Conservation (phyloP, 2,113 vertebrate genomes). For the Upupa epops region DNA sequence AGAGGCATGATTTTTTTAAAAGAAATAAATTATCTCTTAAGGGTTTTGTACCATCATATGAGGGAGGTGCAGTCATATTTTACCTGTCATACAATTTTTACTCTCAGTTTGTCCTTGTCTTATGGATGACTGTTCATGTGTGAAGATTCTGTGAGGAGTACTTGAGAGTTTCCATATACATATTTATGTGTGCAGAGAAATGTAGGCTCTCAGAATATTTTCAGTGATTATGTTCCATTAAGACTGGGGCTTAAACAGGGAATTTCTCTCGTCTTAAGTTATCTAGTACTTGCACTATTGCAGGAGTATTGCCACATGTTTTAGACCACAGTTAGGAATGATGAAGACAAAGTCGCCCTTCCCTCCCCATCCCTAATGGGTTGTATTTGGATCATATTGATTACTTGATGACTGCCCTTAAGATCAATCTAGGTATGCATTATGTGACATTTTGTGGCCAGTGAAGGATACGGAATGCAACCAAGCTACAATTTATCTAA, state of each 20-base stretch:
- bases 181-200: background rate
- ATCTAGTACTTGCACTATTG: background rate
- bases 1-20: background rate
- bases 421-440: background rate
- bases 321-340: background rate
- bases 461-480: background rate
- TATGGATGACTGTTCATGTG: background rate
- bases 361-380: background rate
- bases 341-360: background rate
- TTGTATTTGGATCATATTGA: background rate
- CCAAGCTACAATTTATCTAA: background rate
- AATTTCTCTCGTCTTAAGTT: background rate
- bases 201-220: background rate
- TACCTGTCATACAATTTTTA: background rate
- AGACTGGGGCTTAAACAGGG: background rate
- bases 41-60: background rate
- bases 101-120: background rate
- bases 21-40: background rate
- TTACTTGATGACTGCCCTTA: background rate
- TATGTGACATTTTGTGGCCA: background rate
- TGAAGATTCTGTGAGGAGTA: background rate
- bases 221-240: background rate
- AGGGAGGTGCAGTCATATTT: background rate
- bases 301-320: background rate
- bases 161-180: background rate